A percentile compares a stretch with the other conserved stretches of the same genome.
These are phyloP conservation scores for Ligdia adustata DNA, from an alignment of 2,888 invertebrate species.

Conservation along the genomic window DNA sequence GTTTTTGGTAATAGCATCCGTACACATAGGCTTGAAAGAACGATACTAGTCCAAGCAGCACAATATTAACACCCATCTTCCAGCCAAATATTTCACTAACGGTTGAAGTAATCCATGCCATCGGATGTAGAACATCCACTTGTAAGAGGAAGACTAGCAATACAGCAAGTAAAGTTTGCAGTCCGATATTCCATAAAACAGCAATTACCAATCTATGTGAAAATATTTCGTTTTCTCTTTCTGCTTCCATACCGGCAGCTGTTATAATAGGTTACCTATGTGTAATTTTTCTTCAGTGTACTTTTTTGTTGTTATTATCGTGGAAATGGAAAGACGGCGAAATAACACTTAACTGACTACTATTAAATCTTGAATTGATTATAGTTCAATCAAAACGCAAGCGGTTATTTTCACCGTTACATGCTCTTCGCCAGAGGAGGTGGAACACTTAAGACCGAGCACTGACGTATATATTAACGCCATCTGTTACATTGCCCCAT, in stretches of 20 bases:
- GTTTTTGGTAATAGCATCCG: slow-evolving; percentile 87
- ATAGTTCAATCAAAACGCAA: too few relatives aligned
- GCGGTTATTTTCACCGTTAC: too few relatives aligned
- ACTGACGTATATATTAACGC: too few relatives aligned
- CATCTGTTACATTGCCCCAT: too few relatives aligned
- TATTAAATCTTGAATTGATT: too few relatives aligned
- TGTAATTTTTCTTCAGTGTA: too few relatives aligned
- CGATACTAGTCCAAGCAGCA: slow-evolving; percentile 85
- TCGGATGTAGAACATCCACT: slow-evolving; percentile 85
- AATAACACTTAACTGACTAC: not conserved
- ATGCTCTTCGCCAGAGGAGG: too few relatives aligned
- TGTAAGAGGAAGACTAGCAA: slow-evolving; percentile 84
- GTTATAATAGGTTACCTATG: slow-evolving; percentile 25
- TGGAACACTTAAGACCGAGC: too few relatives aligned
- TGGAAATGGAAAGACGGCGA: too few relatives aligned
- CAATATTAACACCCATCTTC: slow-evolving; percentile 86
- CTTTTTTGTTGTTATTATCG: too few relatives aligned
- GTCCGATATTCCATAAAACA: slow-evolving; percentile 83
- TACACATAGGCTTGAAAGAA: slow-evolving; percentile 89
- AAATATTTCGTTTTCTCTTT: slow-evolving; percentile 83
- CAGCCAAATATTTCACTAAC: slow-evolving; percentile 84
- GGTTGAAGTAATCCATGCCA: slow-evolving; percentile 86
- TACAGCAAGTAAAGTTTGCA: slow-evolving; percentile 80
- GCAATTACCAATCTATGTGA: slow-evolving; percentile 84
- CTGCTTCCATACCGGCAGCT: slow-evolving; percentile 61